Evolutionary conservation across 2,888 invertebrate species (phyloP).

Genomic region (Apotomis betuletana): DNA sequence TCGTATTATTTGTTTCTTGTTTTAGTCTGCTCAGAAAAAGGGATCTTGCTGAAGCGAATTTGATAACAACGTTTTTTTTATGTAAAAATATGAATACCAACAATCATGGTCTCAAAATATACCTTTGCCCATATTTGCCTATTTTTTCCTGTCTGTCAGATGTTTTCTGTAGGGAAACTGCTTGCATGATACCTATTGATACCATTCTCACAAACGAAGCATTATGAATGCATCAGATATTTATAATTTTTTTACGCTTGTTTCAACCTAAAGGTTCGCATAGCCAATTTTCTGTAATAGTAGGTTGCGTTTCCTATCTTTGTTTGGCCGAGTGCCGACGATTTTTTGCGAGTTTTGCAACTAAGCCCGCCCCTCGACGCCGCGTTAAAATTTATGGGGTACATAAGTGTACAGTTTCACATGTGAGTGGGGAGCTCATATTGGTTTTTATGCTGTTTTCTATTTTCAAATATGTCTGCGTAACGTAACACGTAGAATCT

Average conservation of each 20-base stretch:
- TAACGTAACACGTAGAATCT: conserved; percentile 18
- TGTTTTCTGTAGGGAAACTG: neutral
- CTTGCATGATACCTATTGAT: neutral
- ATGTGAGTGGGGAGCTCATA: conserved; percentile 24
- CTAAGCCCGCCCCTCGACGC: conserved; percentile 63
- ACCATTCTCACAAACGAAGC: neutral
- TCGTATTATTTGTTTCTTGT: conserved; percentile 80
- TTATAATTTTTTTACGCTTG: conserved; percentile 5
- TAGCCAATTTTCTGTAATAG: conserved; percentile 80
- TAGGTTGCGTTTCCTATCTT: conserved; percentile 78
- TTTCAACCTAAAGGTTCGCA: conserved; percentile 58
- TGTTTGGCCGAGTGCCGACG: conserved; percentile 73
- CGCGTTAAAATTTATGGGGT: conserved; percentile 65
- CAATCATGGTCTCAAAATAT: too few species aligned
- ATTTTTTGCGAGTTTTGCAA: conserved; percentile 65
- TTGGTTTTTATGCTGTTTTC: conserved; percentile 19
- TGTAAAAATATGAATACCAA: neutral
- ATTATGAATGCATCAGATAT: neutral
- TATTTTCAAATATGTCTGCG: conserved; percentile 25
- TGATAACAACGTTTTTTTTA: conserved; percentile 24
- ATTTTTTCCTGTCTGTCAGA: neutral
- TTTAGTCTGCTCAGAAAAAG: conserved; percentile 61
- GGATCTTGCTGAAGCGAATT: conserved; percentile 49
- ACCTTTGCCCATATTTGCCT: too few species aligned
- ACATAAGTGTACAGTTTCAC: conserved; percentile 49